Evolutionary conservation across 2,113 vertebrate genomes (phyloP).

Genomic region (Thymallus thymallus): DNA sequence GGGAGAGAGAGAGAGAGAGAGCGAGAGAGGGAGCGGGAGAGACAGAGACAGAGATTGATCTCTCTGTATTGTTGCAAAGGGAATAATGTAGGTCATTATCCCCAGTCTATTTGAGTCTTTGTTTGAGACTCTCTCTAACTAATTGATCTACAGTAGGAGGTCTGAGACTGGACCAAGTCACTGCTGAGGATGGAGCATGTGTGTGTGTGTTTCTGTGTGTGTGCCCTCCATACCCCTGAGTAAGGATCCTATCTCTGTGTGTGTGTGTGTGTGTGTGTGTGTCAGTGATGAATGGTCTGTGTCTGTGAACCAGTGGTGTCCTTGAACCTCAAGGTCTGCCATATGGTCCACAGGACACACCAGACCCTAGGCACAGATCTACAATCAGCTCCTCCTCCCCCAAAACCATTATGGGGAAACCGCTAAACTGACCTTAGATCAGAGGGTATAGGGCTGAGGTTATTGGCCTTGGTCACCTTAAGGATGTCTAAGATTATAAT

Average conservation of each 20-base stretch:
- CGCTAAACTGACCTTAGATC: not conserved
- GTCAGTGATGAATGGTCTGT: conserved; percentile 72
- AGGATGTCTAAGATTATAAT: no score
- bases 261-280: conserved; percentile 58
- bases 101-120: conserved; percentile 10
- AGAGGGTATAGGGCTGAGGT: not conserved
- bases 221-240: conserved; percentile 32
- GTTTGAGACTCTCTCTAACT: conserved; percentile 3
- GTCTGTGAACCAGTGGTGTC: conserved; percentile 65
- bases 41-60: not conserved
- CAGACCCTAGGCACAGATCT: conserved; percentile 29
- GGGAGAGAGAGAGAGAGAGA: no score
- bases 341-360: conserved; percentile 61
- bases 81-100: conserved; percentile 35
- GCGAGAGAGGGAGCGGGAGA: no score
- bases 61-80: not conserved
- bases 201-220: conserved; percentile 13
- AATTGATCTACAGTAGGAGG: not conserved
- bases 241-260: conserved; percentile 51
- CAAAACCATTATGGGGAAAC: not conserved
- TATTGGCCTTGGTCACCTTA: not conserved
- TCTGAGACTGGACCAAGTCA: conserved; percentile 26
- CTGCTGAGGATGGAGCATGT: conserved; percentile 5
- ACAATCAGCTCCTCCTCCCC: not conserved
- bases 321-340: conserved; percentile 69